Percentiles rank a stretch among this genome's conserved stretches.
These are phyloP conservation scores for Semnornis frantzii DNA, from an alignment of 2,113 vertebrate species.

Conservation along the genomic window DNA sequence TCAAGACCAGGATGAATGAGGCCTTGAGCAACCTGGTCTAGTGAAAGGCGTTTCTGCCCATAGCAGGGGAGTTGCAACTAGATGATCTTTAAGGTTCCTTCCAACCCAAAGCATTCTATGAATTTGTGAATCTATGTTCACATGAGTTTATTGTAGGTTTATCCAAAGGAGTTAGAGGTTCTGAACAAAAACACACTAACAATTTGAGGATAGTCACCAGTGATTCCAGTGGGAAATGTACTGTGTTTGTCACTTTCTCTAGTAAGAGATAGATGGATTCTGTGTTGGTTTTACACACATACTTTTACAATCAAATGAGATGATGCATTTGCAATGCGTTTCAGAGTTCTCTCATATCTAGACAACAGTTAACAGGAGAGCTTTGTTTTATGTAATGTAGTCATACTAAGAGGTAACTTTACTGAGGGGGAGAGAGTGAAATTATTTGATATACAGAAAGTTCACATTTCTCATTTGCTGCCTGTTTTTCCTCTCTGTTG, in stretches of 20 bases:
- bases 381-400: not conserved
- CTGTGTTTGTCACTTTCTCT: not conserved
- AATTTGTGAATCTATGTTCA: not conserved
- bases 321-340: not conserved
- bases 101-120: no score
- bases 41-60: no score
- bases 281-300: not conserved
- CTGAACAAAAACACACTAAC: not conserved
- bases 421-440: not conserved
- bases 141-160: not conserved
- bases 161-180: not conserved
- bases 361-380: not conserved
- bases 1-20: no score
- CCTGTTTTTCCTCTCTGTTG: not conserved
- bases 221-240: not conserved
- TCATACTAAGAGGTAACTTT: not conserved
- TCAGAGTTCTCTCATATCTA: not conserved
- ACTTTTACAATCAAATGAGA: not conserved
- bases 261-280: not conserved
- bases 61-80: no score
- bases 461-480: not conserved
- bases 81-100: no score
- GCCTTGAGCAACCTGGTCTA: no score
- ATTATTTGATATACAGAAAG: not conserved
- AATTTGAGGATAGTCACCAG: not conserved